These are phyloP conservation scores for Athrips mouffetella DNA, from an alignment of 2,888 invertebrate species.

Conservation along the genomic window DNA sequence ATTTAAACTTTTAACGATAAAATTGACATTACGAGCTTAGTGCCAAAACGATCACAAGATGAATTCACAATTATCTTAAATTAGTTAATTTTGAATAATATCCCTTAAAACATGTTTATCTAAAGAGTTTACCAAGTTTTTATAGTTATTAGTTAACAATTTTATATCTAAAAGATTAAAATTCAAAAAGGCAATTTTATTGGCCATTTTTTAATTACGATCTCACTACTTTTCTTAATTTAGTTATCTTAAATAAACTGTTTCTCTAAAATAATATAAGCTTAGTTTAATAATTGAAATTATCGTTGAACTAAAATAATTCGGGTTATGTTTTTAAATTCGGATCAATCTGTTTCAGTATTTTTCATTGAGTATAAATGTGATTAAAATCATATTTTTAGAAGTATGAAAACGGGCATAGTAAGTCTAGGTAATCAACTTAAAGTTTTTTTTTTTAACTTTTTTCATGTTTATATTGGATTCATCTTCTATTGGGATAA, in stretches of 20 bases:
- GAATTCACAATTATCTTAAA: slow-evolving; percentile 34
- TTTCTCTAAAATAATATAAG: too few relatives aligned
- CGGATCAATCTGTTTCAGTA: too few relatives aligned
- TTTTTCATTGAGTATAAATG: too few relatives aligned
- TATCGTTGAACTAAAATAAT: too few relatives aligned
- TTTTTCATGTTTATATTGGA: too few relatives aligned
- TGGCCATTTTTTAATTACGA: slow-evolving; percentile 48
- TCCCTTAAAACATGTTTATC: slow-evolving; percentile 34
- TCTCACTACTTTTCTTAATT: slow-evolving; percentile 33
- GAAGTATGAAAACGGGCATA: too few relatives aligned
- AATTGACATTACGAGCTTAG: slow-evolving; percentile 54
- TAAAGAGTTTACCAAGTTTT: slow-evolving; percentile 29
- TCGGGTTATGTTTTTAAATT: too few relatives aligned
- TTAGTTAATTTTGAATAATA: slow-evolving; percentile 38
- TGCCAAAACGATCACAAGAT: slow-evolving; percentile 37
- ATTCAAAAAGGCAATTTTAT: slow-evolving; percentile 60
- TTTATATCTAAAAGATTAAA: slow-evolving; percentile 39
- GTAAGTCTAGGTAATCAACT: too few relatives aligned
- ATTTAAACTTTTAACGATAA: slow-evolving; percentile 55
- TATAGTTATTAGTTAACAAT: slow-evolving; percentile 42
- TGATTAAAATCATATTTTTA: too few relatives aligned
- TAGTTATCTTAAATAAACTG: slow-evolving; percentile 19
- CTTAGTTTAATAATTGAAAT: too few relatives aligned
- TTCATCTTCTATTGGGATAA: too few relatives aligned
- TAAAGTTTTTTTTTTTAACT: too few relatives aligned